phyloP scores from a whole-genome alignment of 2,797 vertebrate species.

The Meda fulgida region DNA sequence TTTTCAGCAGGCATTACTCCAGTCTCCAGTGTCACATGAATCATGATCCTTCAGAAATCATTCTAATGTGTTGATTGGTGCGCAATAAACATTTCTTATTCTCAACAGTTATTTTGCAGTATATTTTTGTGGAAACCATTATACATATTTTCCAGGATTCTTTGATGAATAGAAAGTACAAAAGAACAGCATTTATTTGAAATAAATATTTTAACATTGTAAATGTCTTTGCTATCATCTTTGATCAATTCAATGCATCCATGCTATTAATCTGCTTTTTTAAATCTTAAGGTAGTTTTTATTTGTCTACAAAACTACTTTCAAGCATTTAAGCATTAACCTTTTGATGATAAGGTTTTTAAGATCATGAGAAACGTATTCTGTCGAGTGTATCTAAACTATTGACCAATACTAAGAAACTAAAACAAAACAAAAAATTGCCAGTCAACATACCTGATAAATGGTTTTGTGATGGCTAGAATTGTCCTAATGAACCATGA shows the following conservation, averaged over 20 bases:
- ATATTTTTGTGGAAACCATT: neutral
- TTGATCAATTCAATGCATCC: neutral
- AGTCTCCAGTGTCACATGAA: too few relatives aligned
- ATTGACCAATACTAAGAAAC: neutral
- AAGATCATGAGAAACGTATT: neutral
- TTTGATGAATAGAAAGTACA: neutral
- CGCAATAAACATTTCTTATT: neutral
- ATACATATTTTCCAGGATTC: neutral
- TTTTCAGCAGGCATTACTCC: neutral
- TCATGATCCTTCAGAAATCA: neutral
- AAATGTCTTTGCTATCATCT: neutral
- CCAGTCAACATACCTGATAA: constrained; percentile 88
- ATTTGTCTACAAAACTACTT: neutral
- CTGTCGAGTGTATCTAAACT: neutral
- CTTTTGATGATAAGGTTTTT: neutral
- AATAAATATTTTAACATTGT: neutral
- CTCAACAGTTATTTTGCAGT: neutral
- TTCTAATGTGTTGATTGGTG: neutral
- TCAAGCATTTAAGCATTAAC: neutral
- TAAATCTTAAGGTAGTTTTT: neutral
- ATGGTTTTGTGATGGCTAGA: constrained; percentile 91
- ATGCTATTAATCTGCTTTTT: neutral
- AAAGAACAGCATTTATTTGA: neutral
- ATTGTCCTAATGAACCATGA: constrained; percentile 97
- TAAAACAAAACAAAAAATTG: neutral